Percentiles rank a stretch among this genome's conserved stretches.
Conservation (phyloP, 2,888 invertebrate genomes). For the Keiferia lycopersicella region DNA sequence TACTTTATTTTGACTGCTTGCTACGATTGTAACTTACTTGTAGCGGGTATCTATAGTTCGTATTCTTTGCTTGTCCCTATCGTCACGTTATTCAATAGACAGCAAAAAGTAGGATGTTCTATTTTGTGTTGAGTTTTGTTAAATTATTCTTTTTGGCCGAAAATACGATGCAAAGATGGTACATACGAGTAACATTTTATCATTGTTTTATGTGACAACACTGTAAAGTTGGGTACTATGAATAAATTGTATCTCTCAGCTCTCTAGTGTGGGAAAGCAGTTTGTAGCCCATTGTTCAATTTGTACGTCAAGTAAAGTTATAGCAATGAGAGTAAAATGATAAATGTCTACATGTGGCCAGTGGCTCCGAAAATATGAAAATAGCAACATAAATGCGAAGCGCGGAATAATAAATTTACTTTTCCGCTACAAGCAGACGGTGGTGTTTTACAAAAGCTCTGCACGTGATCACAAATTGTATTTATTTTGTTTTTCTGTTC, state of each 20-base stretch:
- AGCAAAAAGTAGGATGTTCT: too few species aligned
- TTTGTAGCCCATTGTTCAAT: background rate
- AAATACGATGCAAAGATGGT: too few species aligned
- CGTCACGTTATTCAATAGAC: too few species aligned
- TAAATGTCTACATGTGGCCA: background rate
- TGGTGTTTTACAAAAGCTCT: background rate
- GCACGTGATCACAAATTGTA: background rate
- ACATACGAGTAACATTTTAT: too few species aligned
- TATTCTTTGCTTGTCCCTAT: too few species aligned
- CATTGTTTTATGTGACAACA: too few species aligned
- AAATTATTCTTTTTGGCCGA: too few species aligned
- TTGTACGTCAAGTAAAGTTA: background rate
- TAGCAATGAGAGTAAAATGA: background rate
- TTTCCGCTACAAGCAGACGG: background rate
- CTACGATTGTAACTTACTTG: too few species aligned
- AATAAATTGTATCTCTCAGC: background rate
- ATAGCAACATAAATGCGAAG: constrained; percentile 1
- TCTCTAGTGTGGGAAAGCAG: background rate
- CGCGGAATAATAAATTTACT: background rate
- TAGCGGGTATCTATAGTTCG: too few species aligned
- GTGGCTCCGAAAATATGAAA: constrained; percentile 1
- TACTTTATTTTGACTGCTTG: too few species aligned
- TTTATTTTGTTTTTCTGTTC: background rate
- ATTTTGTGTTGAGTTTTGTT: too few species aligned
- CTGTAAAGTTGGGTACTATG: background rate